These are phyloP conservation scores for Thamnophis sirtalis DNA, from an alignment of 2,113 vertebrate species.

Conservation along the genomic window DNA sequence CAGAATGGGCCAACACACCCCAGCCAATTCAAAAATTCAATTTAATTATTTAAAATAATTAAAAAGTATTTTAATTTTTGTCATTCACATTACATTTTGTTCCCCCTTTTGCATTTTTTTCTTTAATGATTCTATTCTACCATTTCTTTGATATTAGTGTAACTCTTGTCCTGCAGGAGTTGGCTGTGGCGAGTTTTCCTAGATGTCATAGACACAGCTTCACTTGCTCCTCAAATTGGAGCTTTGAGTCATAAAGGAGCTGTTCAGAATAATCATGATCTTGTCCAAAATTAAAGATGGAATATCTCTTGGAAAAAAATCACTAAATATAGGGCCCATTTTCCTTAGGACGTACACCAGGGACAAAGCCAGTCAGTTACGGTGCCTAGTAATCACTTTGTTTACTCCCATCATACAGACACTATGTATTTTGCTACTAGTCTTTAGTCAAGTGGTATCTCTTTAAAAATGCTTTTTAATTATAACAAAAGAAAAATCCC, in stretches of 20 bases:
- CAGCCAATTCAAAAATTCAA: background rate
- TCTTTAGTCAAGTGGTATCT: background rate
- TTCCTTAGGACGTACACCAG: background rate
- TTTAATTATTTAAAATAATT: background rate
- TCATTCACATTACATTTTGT: background rate
- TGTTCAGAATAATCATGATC: background rate
- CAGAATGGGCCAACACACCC: background rate
- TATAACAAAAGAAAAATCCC: background rate
- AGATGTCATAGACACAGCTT: background rate
- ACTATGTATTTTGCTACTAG: background rate
- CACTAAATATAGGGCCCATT: background rate
- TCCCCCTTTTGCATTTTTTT: background rate
- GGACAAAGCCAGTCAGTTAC: background rate
- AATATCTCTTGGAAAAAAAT: background rate
- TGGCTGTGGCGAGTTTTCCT: background rate
- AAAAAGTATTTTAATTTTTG: background rate
- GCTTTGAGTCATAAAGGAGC: background rate
- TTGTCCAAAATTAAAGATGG: background rate
- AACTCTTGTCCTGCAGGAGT: background rate
- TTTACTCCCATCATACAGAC: background rate
- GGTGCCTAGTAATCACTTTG: background rate
- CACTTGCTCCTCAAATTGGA: background rate
- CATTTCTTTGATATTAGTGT: background rate
- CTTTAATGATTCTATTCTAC: background rate
- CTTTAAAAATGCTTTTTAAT: background rate